phyloP scores from a whole-genome alignment of 2,113 vertebrate species.

The Nycticryphes semicollaris region DNA sequence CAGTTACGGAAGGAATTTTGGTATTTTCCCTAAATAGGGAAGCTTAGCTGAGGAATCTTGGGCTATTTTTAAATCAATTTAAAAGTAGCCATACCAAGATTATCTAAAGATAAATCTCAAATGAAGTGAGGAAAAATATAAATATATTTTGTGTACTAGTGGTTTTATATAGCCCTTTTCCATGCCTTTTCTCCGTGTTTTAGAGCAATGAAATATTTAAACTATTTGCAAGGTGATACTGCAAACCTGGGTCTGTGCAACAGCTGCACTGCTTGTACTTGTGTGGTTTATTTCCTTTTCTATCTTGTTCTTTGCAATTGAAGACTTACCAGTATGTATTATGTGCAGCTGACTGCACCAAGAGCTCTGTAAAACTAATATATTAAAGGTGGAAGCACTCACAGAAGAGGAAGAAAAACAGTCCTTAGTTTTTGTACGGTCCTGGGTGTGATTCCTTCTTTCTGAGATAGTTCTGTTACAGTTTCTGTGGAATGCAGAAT shows the following conservation, averaged over 20 bases:
- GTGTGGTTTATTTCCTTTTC: constrained; percentile 61
- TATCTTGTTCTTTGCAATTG: constrained; percentile 52
- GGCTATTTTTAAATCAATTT: constrained; percentile 6
- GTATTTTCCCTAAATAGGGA: not conserved
- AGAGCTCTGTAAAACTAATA: constrained; percentile 8
- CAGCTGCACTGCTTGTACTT: constrained; percentile 62
- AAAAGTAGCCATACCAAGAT: not conserved
- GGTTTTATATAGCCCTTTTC: not conserved
- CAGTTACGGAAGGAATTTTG: not conserved
- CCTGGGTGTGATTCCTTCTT: not conserved
- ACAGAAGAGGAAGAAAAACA: not conserved
- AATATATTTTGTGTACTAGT: not conserved
- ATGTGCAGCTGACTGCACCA: not conserved
- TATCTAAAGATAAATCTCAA: not conserved
- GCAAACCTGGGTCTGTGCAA: constrained; percentile 30
- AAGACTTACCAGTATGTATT: constrained; percentile 14
- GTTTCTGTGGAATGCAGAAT: not conserved
- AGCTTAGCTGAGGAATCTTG: not conserved
- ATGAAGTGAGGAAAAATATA: not conserved
- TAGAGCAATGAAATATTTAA: constrained; percentile 73
- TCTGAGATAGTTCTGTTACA: not conserved
- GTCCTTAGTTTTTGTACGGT: constrained; percentile 4
- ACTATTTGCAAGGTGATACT: constrained; percentile 63
- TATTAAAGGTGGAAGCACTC: not conserved
- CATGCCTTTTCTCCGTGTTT: constrained; percentile 25